phyloP scores from a whole-genome alignment of 2,888 invertebrate species.

The Sclerodermus sp. region DNA sequence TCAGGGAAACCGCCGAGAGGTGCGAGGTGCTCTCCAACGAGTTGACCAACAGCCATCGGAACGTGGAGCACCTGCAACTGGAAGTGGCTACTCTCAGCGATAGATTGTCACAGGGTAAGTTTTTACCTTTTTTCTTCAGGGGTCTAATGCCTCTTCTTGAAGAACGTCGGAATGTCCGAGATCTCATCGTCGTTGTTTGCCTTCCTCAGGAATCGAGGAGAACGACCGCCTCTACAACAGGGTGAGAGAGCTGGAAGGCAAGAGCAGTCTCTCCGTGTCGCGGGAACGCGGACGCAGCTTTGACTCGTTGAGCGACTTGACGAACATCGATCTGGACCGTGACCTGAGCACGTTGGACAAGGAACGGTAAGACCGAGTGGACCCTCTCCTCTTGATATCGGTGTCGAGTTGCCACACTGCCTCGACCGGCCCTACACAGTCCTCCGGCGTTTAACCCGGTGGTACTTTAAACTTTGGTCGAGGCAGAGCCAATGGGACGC shows the following conservation, averaged over 20 bases:
- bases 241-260: constrained; percentile 73
- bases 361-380: constrained; percentile 58
- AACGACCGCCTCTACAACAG: constrained; percentile 74
- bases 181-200: no score
- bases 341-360: constrained; percentile 75
- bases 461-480: no score
- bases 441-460: no score
- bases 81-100: constrained; percentile 72
- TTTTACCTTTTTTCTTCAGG: not conserved
- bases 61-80: constrained; percentile 68
- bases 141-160: no score
- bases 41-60: constrained; percentile 67
- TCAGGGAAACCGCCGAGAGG: constrained; percentile 70
- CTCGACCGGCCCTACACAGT: no score
- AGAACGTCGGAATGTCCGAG: no score
- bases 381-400: no score
- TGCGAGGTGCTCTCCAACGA: constrained; percentile 69
- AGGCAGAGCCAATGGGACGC: no score
- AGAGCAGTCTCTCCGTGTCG: constrained; percentile 60
- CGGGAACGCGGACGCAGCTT: constrained; percentile 69
- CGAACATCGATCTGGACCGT: constrained; percentile 75
- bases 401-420: no score
- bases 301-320: constrained; percentile 79
- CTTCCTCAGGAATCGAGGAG: constrained; percentile 69
- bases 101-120: constrained; percentile 63